Conservation (phyloP, 2,888 invertebrate species). For the Nudaria mundana region DNA sequence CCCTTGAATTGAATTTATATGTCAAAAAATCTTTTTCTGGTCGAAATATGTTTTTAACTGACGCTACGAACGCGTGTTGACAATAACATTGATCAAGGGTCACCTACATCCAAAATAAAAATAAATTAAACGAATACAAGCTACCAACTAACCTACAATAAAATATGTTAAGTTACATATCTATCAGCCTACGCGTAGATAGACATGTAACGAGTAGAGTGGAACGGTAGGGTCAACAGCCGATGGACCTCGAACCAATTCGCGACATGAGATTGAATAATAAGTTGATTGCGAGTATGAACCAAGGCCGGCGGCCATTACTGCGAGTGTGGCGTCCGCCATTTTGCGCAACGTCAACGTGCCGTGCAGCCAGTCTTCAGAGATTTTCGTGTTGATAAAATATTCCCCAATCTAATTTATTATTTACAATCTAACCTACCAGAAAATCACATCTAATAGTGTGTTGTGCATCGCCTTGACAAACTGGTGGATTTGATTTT, state of each 20-base stretch:
- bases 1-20: slow-evolving; percentile 47
- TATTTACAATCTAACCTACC: slow-evolving; percentile 14
- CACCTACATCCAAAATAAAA: neutral
- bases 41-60: no score
- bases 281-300: slow-evolving; percentile 74
- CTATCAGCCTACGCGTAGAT: slow-evolving; percentile 35
- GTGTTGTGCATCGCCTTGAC: no score
- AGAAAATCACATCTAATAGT: slow-evolving; percentile 9
- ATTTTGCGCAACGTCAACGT: slow-evolving; percentile 61
- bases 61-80: no score
- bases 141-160: neutral
- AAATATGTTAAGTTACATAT: slow-evolving; percentile 9
- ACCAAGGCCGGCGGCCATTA: slow-evolving; percentile 75
- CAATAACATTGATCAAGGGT: no score
- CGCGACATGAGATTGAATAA: slow-evolving; percentile 81
- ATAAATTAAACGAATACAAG: neutral
- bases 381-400: slow-evolving; percentile 42
- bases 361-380: no score
- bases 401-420: slow-evolving; percentile 46
- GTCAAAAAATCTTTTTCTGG: slow-evolving; percentile 15
- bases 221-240: slow-evolving; percentile 64
- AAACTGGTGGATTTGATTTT: no score
- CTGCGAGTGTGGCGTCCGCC: slow-evolving; percentile 59
- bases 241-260: slow-evolving; percentile 78
- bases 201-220: slow-evolving; percentile 53